These are phyloP conservation scores for Acrossocheilus fasciatus DNA, from an alignment of 2,797 vertebrate genomes.

Conservation along the genomic window DNA sequence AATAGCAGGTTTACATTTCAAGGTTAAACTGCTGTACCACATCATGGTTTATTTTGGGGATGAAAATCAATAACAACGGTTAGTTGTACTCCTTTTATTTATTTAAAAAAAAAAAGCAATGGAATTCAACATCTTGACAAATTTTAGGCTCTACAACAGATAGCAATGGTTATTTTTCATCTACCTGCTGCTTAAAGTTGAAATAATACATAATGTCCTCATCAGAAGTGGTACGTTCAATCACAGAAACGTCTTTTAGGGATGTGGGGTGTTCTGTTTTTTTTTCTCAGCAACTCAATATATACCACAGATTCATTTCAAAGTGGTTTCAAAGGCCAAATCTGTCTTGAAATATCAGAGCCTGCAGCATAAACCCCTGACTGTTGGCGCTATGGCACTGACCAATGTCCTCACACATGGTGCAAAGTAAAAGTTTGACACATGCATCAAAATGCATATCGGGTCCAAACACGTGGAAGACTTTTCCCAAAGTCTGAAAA, in stretches of 20 bases:
- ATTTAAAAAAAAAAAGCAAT: neutral
- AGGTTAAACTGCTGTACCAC: neutral
- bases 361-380: neutral
- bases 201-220: neutral
- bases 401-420: constrained; percentile 4
- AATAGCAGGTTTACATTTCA: neutral
- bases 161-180: constrained; percentile 15
- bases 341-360: neutral
- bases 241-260: neutral
- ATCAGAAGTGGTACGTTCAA: neutral
- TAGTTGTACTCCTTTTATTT: constrained; percentile 28
- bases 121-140: constrained; percentile 59
- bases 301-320: neutral
- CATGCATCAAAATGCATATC: constrained; percentile 35
- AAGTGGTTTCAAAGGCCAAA: constrained; percentile 4
- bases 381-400: neutral
- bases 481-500: neutral
- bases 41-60: neutral
- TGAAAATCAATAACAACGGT: constrained; percentile 1
- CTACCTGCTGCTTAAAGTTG: neutral
- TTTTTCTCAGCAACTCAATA: neutral
- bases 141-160: constrained; percentile 11
- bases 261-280: neutral
- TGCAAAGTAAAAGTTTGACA: constrained; percentile 33
- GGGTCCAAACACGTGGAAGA: constrained; percentile 1